Base-by-base conservation (phyloP, 2,888 invertebrate genomes). In the Nemurella pictetii region DNA sequence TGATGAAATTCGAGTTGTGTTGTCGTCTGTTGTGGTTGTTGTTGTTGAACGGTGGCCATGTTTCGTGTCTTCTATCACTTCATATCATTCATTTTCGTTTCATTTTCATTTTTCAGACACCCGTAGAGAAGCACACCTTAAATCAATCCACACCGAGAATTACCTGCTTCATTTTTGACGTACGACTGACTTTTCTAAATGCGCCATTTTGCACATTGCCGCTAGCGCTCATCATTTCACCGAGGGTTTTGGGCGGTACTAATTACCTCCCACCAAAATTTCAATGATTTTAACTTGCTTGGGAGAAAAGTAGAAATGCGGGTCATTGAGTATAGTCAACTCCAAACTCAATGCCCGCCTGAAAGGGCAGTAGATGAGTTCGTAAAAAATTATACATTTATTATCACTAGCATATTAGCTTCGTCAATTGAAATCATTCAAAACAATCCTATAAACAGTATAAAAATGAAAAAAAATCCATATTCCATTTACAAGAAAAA, bases 1-100 rank as follows among this genome's bases (percentile, higher is more conserved):
- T 97, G 96, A 83, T 95, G 94, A 90, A 96, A 96, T 89, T 96
- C 96, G 87, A 96, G 87, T 85, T 90, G 89, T 0, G 89, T 89
- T 12, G 87, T 87, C 81, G 88, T 88, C 77, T 87, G 87, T 80
- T 88, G 88, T 32, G 87, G 87, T 80, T 88, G 88, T 28, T 88
- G 88, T 28, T 87, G 87, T 80, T 88, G 88, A 29, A 88, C 87
- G 83, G 88, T 87, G 75, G 88, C 88, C 88, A 88, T 88, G 27
- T 74, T 86, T 72, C 77, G 28, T 84, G 3, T 74, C 30, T 80
- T 35, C 25, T 35, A 15, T 28, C 55, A 82, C 72, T 72, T 82
- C 82, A 82, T 72, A 4, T 28, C 72, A 28, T 29, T 55, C 29
- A 28, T 82, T 28, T 72, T 82, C 72, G 82, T 12, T 72, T 82